These are phyloP conservation scores for Lepidothrix coronata DNA, from an alignment of 2,113 vertebrate genomes.

Conservation along the genomic window DNA sequence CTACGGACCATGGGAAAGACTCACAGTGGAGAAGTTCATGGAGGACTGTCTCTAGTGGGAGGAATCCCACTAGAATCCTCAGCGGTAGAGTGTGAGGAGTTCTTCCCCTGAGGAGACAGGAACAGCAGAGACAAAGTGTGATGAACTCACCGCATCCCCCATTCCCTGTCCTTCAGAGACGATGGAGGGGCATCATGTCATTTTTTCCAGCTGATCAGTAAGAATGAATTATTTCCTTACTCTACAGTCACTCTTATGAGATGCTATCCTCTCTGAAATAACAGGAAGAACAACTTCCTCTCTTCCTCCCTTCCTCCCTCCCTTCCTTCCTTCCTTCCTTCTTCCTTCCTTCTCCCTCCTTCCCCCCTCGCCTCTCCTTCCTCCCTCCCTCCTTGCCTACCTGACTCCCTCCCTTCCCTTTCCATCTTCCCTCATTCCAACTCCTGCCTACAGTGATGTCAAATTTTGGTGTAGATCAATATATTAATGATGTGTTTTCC, in stretches of 20 bases:
- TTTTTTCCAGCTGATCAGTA: neutral
- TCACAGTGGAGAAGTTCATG: neutral
- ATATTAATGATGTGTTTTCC: neutral
- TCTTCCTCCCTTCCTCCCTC: neutral
- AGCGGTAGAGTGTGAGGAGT: neutral
- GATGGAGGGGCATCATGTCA: neutral
- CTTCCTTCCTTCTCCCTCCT: neutral
- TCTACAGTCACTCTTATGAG: neutral
- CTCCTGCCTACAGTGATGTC: neutral
- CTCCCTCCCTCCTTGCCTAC: neutral
- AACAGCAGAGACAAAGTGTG: neutral
- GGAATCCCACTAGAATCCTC: neutral
- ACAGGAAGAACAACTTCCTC: neutral
- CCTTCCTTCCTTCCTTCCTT: neutral
- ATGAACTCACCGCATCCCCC: neutral
- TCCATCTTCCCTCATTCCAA: neutral
- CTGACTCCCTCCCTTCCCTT: neutral
- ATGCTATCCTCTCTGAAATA: neutral
- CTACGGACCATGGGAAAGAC: neutral
- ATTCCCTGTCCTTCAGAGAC: neutral
- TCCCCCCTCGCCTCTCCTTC: neutral
- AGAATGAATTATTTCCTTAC: neutral
- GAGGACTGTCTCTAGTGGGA: neutral
- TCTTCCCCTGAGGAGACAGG: neutral
- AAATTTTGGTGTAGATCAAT: neutral